Percentiles rank a stretch among this genome's conserved stretches.
Evolutionary conservation across 1,140 invertebrate species (phyloP).

Genomic region (Mamestra configurata): DNA sequence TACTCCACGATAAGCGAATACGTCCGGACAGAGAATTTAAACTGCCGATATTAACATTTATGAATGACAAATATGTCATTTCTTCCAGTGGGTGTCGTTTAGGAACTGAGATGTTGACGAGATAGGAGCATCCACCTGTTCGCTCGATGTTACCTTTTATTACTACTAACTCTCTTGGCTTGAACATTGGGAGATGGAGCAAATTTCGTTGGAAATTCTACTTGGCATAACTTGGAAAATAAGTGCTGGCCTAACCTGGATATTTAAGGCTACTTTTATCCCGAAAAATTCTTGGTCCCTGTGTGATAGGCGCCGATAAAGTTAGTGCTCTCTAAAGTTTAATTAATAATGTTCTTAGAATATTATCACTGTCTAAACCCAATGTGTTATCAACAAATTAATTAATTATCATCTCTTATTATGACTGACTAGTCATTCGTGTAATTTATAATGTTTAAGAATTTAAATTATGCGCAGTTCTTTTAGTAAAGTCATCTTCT

Average conservation of each 20-base stretch:
- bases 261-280: too few species aligned
- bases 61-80: conserved; percentile 44
- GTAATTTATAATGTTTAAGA: background rate
- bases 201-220: too few species aligned
- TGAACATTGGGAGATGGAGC: too few species aligned
- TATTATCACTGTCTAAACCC: background rate
- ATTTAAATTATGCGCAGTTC: too few species aligned
- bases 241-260: too few species aligned
- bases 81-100: conserved; percentile 27
- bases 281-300: too few species aligned
- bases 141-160: background rate
- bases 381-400: background rate
- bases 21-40: conserved; percentile 36
- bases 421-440: background rate
- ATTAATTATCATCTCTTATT: background rate
- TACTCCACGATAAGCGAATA: conserved; percentile 23
- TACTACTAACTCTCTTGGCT: background rate
- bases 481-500: too few species aligned
- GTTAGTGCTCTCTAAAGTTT: too few species aligned
- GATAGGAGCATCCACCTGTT: conserved; percentile 30
- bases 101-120: conserved; percentile 2
- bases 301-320: too few species aligned
- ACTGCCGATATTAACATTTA: conserved; percentile 39
- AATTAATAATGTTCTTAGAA: background rate
- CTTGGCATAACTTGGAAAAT: too few species aligned